Percentiles rank a stretch among this genome's conserved stretches.
Conservation (phyloP, 2,888 invertebrate species). For the Drosophila flavopinicola region DNA sequence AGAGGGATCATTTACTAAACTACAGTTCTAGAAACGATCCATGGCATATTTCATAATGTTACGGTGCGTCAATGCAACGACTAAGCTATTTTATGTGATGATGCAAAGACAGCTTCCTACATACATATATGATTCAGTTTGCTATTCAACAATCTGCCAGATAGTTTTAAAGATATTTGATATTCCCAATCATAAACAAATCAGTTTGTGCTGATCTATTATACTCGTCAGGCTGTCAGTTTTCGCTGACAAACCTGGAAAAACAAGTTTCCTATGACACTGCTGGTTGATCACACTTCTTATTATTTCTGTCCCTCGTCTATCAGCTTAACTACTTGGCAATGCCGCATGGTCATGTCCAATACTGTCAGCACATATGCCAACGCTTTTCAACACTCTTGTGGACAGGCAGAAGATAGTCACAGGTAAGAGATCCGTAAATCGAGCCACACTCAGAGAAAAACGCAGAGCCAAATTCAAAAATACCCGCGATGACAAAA, state of each 20-base stretch:
- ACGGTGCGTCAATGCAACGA: too few relatives aligned
- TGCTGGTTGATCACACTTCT: constrained; percentile 35
- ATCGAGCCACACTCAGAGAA: too few relatives aligned
- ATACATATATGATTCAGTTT: too few relatives aligned
- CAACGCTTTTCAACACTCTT: constrained; percentile 56
- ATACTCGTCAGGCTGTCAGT: constrained; percentile 31
- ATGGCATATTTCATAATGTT: too few relatives aligned
- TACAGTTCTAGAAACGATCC: too few relatives aligned
- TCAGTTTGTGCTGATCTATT: constrained; percentile 43
- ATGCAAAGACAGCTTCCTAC: too few relatives aligned
- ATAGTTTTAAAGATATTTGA: constrained; percentile 11
- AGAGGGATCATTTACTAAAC: too few relatives aligned
- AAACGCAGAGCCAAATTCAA: too few relatives aligned
- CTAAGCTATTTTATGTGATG: constrained; percentile 1
- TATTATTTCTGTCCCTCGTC: constrained; percentile 34
- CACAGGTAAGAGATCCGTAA: background rate
- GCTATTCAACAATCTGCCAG: background rate
- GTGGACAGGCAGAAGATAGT: constrained; percentile 14
- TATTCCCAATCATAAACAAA: constrained; percentile 24
- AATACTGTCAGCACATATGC: constrained; percentile 52
- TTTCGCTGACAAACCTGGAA: constrained; percentile 27
- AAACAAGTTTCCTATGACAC: constrained; percentile 36
- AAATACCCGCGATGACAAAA: too few relatives aligned
- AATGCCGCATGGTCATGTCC: constrained; percentile 23
- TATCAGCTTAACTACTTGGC: constrained; percentile 22